These are phyloP conservation scores for Procambarus virginalis DNA, from an alignment of 1,140 invertebrate genomes.

Conservation along the genomic window DNA sequence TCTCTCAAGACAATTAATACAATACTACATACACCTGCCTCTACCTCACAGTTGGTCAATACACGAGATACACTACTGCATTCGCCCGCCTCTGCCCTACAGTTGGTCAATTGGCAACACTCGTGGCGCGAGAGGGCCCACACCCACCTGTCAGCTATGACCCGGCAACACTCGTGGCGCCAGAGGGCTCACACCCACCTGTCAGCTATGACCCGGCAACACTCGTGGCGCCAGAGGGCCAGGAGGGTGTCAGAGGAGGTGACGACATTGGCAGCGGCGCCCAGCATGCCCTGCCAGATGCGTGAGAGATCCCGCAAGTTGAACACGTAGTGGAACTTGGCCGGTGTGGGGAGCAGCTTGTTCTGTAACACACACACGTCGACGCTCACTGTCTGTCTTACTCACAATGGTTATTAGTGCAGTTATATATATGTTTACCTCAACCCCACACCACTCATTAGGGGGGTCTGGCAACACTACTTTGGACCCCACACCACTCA, in stretches of 20 bases:
- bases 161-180: slow-evolving; percentile 78
- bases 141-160: slow-evolving; percentile 80
- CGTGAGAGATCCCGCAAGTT: slow-evolving; percentile 93
- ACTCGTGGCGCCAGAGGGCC: slow-evolving; percentile 96
- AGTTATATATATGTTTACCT: no score
- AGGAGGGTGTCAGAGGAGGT: slow-evolving; percentile 87
- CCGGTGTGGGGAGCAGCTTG: slow-evolving; percentile 92
- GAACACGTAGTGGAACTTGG: slow-evolving; percentile 98
- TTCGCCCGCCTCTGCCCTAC: background rate
- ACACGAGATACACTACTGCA: no score
- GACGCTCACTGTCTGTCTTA: no score
- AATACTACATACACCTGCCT: background rate
- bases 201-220: slow-evolving; percentile 92
- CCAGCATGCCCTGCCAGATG: slow-evolving; percentile 98
- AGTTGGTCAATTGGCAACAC: slow-evolving; percentile 73
- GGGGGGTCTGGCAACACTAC: no score
- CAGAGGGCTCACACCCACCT: slow-evolving; percentile 86
- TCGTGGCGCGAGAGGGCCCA: slow-evolving; percentile 87
- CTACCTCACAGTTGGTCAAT: no score
- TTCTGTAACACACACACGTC: slow-evolving; percentile 71
- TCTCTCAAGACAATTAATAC: background rate
- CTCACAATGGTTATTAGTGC: no score
- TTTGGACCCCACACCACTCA: no score
- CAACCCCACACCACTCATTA: no score
- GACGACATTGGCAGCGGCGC: slow-evolving; percentile 89